Evolutionary conservation across 2,888 invertebrate species (phyloP).

Genomic region (Rhamphomyia laevipes): DNA sequence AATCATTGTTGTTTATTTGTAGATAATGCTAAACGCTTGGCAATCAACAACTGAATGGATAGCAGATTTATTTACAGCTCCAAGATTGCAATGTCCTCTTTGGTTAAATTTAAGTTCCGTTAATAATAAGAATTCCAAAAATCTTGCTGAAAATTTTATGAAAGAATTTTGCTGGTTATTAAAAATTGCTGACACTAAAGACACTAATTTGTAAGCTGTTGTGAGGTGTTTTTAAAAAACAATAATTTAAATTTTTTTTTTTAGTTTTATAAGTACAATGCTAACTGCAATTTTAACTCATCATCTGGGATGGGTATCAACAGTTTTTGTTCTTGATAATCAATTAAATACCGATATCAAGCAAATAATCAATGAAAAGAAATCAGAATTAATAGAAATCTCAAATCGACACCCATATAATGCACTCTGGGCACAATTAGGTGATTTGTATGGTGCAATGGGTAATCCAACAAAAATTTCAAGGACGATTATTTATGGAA

Average conservation of each 20-base stretch:
- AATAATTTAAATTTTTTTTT: slow-evolving; percentile 26
- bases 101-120: slow-evolving; percentile 49
- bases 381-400: slow-evolving; percentile 43
- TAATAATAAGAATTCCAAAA: slow-evolving; percentile 33
- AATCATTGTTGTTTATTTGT: slow-evolving; percentile 3
- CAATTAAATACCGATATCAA: slow-evolving; percentile 23
- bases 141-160: slow-evolving; percentile 40
- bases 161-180: slow-evolving; percentile 53
- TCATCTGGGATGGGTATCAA: slow-evolving; percentile 85
- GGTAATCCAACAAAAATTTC: slow-evolving; percentile 66
- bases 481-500: slow-evolving; percentile 67
- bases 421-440: slow-evolving; percentile 80
- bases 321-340: slow-evolving; percentile 43
- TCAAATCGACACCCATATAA: slow-evolving; percentile 65
- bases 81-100: slow-evolving; percentile 50
- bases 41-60: slow-evolving; percentile 42
- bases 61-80: slow-evolving; percentile 54
- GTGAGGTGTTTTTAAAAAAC: slow-evolving; percentile 4
- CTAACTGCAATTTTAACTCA: slow-evolving; percentile 79
- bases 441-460: slow-evolving; percentile 75
- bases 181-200: slow-evolving; percentile 65
- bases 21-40: slow-evolving; percentile 43
- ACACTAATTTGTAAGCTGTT: slow-evolving; percentile 75
- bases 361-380: slow-evolving; percentile 28
- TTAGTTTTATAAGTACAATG: slow-evolving; percentile 80